phyloP scores from a whole-genome alignment of 2,113 vertebrate genomes.

The Bubalus kerabau region DNA sequence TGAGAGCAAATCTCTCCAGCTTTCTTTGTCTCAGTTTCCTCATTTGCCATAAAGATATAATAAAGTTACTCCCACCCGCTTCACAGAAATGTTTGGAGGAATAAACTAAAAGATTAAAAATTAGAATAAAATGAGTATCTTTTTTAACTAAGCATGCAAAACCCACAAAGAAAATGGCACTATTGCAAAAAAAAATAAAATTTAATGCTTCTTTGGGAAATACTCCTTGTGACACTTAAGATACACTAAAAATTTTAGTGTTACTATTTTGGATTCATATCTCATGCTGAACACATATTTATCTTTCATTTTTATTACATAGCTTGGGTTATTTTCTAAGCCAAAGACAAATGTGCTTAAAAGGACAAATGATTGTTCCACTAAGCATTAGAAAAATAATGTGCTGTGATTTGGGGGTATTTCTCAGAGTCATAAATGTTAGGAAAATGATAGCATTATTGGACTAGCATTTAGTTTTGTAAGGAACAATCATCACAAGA shows the following conservation, averaged over 20 bases:
- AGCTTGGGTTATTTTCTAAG: not conserved
- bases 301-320: not conserved
- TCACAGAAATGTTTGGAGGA: not conserved
- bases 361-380: not conserved
- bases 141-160: not conserved
- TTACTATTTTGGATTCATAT: not conserved
- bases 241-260: not conserved
- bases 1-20: not conserved
- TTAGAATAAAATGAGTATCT: not conserved
- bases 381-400: not conserved
- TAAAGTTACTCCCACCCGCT: not conserved
- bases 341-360: not conserved
- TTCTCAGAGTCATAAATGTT: not conserved
- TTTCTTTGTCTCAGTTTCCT: not conserved
- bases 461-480: not conserved
- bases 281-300: not conserved
- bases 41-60: not conserved
- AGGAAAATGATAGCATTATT: not conserved
- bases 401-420: not conserved
- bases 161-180: not conserved
- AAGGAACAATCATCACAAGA: not conserved
- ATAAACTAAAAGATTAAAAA: not conserved
- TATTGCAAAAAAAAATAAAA: not conserved
- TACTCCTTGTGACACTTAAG: not conserved
- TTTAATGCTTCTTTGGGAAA: not conserved